A percentile compares a stretch with the other conserved stretches of the same genome.
phyloP scores from a whole-genome alignment of 2,113 vertebrate genomes.

The Prietella phreatophila region DNA sequence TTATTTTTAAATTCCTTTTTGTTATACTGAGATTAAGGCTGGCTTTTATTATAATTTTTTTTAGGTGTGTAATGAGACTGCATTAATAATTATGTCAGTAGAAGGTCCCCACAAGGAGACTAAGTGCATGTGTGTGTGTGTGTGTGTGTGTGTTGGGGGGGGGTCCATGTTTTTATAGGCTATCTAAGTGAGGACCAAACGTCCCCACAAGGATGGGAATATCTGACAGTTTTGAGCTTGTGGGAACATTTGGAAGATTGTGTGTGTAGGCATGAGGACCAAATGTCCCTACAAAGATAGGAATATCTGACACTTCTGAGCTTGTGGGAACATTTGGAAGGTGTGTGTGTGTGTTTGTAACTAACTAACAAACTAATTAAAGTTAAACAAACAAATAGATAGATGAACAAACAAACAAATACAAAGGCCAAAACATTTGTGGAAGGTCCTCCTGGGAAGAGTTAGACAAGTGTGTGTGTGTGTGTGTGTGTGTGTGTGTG shows the following conservation, averaged over 20 bases:
- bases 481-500: not conserved
- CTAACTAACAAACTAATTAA: no score
- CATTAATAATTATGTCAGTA: not conserved
- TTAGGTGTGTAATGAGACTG: not conserved
- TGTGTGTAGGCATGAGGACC: no score
- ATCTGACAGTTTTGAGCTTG: not conserved
- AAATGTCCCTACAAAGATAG: no score
- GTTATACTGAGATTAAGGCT: not conserved
- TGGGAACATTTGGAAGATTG: not conserved
- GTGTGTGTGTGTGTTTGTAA: no score
- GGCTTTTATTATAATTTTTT: no score
- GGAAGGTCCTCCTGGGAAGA: not conserved
- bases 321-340: no score
- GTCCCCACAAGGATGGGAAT: not conserved
- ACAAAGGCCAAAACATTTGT: no score
- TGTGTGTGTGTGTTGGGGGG: not conserved
- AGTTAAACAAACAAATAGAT: no score
- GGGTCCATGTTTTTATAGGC: not conserved
- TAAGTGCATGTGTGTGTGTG: not conserved
- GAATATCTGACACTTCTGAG: no score
- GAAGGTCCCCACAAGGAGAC: not conserved
- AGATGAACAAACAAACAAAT: no score
- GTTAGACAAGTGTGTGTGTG: not conserved
- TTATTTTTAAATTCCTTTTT: not conserved
- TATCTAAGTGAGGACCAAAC: not conserved